Evolutionary conservation across 2,797 vertebrate species (phyloP).

Genomic region (Tapirus indicus): DNA sequence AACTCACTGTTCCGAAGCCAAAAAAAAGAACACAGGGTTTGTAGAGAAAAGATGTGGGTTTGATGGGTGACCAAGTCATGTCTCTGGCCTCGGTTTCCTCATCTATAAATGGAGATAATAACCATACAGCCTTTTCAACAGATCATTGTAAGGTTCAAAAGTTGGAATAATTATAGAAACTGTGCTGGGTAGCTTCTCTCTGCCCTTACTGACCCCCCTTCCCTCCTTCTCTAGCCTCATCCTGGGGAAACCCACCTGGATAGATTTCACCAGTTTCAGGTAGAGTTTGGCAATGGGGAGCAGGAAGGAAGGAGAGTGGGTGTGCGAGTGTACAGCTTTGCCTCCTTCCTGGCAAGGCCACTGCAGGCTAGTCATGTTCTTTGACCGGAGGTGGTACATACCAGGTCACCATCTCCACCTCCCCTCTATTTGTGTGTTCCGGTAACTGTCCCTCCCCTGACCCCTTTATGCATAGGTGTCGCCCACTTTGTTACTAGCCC

Average conservation of each 20-base stretch:
- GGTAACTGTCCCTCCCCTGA: not conserved
- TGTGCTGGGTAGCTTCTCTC: too few relatives aligned
- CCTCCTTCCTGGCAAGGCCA: not conserved
- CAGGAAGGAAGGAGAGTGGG: not conserved
- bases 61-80: accelerated
- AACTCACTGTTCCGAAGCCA: not conserved
- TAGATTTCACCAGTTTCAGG: not conserved
- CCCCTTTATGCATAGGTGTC: not conserved
- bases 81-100: not conserved
- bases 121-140: not conserved
- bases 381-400: not conserved
- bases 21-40: not conserved
- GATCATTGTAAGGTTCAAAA: not conserved
- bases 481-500: not conserved
- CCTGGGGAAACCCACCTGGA: not conserved
- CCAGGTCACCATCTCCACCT: not conserved
- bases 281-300: not conserved
- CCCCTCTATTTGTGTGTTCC: not conserved
- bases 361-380: not conserved
- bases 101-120: not conserved
- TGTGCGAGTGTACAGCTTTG: not conserved
- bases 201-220: not conserved
- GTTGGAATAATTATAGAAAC: not conserved
- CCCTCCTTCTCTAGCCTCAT: not conserved
- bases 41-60: accelerated